Conservation (phyloP, 2,113 vertebrate genomes). For the Leptosomus discolor region DNA sequence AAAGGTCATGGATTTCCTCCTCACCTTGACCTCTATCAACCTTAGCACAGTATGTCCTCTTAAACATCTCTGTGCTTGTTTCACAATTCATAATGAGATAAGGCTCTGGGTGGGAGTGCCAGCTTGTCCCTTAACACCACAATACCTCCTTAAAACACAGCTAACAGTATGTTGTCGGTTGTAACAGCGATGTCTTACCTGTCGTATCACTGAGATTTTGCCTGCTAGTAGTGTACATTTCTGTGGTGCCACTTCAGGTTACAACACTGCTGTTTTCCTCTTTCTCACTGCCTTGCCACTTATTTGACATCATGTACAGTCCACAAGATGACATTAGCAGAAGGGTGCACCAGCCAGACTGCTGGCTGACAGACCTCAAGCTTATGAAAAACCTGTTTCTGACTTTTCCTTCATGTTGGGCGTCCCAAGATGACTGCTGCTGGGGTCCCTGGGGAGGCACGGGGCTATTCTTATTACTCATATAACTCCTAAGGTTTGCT, state of each 20-base stretch:
- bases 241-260: background rate
- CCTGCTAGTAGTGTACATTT: background rate
- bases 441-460: background rate
- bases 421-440: background rate
- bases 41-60: background rate
- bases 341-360: background rate
- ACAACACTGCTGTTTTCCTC: background rate
- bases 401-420: background rate
- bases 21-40: background rate
- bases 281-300: background rate
- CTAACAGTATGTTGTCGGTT: background rate
- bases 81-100: background rate
- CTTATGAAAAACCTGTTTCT: background rate
- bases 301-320: background rate
- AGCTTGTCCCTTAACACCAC: background rate
- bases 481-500: background rate
- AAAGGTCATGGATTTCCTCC: background rate
- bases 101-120: background rate
- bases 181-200: background rate
- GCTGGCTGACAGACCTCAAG: background rate
- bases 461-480: rapidly evolving
- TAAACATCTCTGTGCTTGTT: background rate
- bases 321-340: background rate
- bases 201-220: background rate
- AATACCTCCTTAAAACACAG: background rate